Evolutionary conservation across 2,113 vertebrate species (phyloP), one percentile per base, ranked within the genome.

Genomic region (Pagrus major): DNA sequence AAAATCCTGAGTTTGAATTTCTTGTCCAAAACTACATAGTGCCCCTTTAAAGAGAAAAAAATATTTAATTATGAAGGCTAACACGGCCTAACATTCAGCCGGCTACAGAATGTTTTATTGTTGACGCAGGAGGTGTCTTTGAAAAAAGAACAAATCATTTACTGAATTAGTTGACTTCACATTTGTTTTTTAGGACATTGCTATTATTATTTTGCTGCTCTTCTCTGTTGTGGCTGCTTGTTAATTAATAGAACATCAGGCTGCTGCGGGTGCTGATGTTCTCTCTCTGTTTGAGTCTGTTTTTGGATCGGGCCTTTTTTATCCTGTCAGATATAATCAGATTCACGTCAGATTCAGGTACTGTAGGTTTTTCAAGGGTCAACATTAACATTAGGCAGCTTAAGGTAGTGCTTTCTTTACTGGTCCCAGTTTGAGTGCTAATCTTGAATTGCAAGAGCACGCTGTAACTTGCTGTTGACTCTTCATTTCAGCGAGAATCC

Each of bases 61-160:
- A n/a, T n/a, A n/a, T n/a, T n/a, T n/a, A n/a, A n/a, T n/a, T n/a
- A n/a, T n/a, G n/a, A n/a, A n/a, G n/a, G n/a, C n/a, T n/a, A n/a
- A n/a, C n/a, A n/a, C n/a, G n/a, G n/a, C n/a, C n/a, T n/a, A n/a
- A n/a, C n/a, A n/a, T n/a, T n/a, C 18, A 58, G 14, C 55, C 23
- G 31, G 23, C 10, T 58, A 8, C 27, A 31, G 15, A 23, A 47
- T 71, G 12, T 49, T 74, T 52, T 70, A 59, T 51, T 79, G 46
- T 41, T 52, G 20, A 3, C 52, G 33, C 27, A 68, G 14, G 11
- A 56, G 42, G 14, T 58, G 8, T 60, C 20, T 60, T 29, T 18
- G 6, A 56, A 15, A 56, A 1, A 12, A 33, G 31, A 68, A 5
- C 11, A 4, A 59, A 37, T 67, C 18, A 49, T 14, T 23, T 37